phyloP scores from a whole-genome alignment of 2,888 invertebrate genomes.

The Lasioglossum calceatum region DNA sequence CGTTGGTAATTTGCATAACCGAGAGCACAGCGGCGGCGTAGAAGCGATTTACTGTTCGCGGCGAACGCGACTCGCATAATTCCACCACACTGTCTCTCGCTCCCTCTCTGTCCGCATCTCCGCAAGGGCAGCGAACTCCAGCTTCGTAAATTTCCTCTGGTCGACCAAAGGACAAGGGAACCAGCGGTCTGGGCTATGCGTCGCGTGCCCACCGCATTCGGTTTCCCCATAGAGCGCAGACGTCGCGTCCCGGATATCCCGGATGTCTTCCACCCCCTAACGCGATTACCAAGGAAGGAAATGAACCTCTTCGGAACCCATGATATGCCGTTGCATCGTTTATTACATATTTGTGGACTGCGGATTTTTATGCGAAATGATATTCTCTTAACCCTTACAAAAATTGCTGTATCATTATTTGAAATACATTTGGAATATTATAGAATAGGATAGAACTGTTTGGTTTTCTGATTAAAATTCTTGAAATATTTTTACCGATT shows the following conservation, averaged over 20 bases:
- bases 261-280: background rate
- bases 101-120: background rate
- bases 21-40: background rate
- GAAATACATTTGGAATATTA: no score
- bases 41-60: constrained; percentile 17
- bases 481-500: no score
- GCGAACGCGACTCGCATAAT: constrained; percentile 12
- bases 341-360: background rate
- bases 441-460: no score
- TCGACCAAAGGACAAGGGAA: constrained; percentile 4
- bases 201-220: constrained; percentile 14
- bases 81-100: background rate
- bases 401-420: no score
- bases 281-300: constrained; percentile 5
- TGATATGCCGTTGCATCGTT: background rate
- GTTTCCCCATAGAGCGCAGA: background rate
- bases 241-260: background rate
- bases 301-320: background rate
- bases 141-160: constrained; percentile 19
- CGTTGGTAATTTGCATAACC: constrained; percentile 7
- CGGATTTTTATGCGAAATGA: no score
- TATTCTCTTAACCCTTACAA: no score
- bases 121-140: background rate
- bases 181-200: background rate
- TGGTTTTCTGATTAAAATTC: no score